A percentile compares a stretch with the other conserved stretches of the same genome.
Conservation (phyloP, 2,888 invertebrate genomes). For the Sthenelais limicola region DNA sequence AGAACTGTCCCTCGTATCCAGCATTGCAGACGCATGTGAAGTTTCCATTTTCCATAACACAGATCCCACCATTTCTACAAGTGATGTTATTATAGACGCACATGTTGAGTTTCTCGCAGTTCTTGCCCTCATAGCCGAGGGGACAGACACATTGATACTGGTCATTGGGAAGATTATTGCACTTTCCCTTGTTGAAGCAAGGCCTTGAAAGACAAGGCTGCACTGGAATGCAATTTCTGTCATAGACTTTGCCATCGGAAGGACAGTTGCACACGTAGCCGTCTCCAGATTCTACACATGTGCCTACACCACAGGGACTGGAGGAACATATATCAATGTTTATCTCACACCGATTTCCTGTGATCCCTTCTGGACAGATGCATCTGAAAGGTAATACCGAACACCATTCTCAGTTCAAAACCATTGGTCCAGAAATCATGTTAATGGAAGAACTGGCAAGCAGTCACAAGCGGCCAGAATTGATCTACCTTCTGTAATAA, state of each 20-base stretch:
- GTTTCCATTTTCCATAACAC: conserved; percentile 7
- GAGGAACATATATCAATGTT: conserved; percentile 37
- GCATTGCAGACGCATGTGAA: conserved; percentile 30
- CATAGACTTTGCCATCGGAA: not conserved
- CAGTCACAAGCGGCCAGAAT: no score
- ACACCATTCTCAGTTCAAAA: no score
- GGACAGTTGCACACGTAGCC: conserved; percentile 10
- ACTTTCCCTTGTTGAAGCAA: conserved; percentile 6
- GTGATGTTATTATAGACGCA: not conserved
- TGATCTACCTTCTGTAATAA: no score
- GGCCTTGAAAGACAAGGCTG: conserved; percentile 22
- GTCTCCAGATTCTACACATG: not conserved
- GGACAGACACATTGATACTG: conserved; percentile 13
- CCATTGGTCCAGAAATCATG: no score
- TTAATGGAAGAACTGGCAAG: no score
- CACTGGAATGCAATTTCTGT: not conserved
- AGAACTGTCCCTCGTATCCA: conserved; percentile 20
- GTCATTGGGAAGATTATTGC: not conserved
- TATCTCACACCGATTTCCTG: conserved; percentile 41
- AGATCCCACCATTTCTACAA: conserved; percentile 14
- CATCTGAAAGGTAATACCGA: conserved; percentile 2
- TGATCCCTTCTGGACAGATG: conserved; percentile 19
- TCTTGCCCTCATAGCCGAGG: not conserved
- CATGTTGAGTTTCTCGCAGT: not conserved
- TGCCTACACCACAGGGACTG: conserved; percentile 18